A percentile compares a stretch with the other conserved stretches of the same genome.
phyloP scores from a whole-genome alignment of 2,797 vertebrate genomes.

The Lemur catta region DNA sequence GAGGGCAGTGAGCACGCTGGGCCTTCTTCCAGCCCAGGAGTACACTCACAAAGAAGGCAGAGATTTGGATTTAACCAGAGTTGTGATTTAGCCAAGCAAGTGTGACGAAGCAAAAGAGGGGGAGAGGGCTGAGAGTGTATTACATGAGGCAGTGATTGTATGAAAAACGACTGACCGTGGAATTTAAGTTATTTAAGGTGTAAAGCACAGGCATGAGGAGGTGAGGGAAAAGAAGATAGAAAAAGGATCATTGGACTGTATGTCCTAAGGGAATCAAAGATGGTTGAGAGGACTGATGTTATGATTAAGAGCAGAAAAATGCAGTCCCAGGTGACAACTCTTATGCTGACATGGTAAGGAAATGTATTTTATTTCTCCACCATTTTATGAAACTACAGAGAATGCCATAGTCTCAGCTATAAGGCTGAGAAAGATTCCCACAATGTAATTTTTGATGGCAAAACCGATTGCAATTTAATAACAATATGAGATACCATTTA shows the following conservation, averaged over 20 bases:
- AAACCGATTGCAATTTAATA: not conserved
- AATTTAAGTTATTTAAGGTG: not conserved
- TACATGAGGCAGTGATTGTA: not conserved
- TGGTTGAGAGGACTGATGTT: not conserved
- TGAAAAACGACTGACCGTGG: not conserved
- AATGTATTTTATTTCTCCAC: not conserved
- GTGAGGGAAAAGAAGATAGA: not conserved
- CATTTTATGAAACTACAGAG: not conserved
- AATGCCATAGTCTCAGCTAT: not conserved
- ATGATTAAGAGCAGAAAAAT: not conserved
- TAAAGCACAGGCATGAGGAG: not conserved
- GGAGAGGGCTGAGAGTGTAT: not conserved
- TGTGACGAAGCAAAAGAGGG: slow-evolving; percentile 13
- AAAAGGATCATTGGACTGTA: not conserved
- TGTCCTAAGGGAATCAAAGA: not conserved
- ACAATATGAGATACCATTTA: not conserved
- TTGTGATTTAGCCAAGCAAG: not conserved
- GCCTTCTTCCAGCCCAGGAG: not conserved
- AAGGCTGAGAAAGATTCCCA: not conserved
- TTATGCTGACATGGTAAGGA: not conserved
- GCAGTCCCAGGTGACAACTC: not conserved
- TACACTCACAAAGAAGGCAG: not conserved
- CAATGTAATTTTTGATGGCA: slow-evolving; percentile 30
- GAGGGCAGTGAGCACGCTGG: not conserved
- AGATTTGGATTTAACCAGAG: not conserved